These are phyloP conservation scores for Dromas ardeola DNA, from an alignment of 2,113 vertebrate species.

Conservation along the genomic window DNA sequence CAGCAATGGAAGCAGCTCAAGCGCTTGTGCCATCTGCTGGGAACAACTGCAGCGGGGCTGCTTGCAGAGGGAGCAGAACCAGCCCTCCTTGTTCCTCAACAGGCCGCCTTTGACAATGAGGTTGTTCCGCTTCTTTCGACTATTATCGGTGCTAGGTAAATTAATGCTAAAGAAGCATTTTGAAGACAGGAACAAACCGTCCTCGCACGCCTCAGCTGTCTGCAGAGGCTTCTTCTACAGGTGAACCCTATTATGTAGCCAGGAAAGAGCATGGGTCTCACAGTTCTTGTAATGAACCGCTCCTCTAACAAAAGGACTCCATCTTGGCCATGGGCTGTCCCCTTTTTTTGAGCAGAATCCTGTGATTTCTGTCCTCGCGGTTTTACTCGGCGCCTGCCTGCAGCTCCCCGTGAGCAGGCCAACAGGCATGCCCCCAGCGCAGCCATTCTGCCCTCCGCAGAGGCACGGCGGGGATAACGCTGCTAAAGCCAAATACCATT, in stretches of 20 bases:
- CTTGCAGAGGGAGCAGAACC: not conserved
- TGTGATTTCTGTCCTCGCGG: accelerated
- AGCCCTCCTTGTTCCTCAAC: not conserved
- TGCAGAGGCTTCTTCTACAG: not conserved
- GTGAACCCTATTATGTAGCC: not conserved
- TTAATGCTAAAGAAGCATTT: not conserved
- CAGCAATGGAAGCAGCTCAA: not conserved
- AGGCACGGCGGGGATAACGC: accelerated
- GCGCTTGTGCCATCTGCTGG: conserved; percentile 37
- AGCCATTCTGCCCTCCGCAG: not conserved
- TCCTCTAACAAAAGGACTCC: accelerated
- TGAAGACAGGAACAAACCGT: not conserved
- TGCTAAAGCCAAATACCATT: not conserved
- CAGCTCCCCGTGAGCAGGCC: not conserved
- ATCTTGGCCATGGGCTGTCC: not conserved
- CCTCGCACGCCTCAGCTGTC: not conserved
- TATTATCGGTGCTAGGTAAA: not conserved
- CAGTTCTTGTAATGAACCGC: not conserved
- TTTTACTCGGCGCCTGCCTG: not conserved
- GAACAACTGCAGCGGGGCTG: not conserved
- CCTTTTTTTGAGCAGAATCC: not conserved
- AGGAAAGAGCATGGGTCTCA: not conserved
- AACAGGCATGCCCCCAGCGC: accelerated
- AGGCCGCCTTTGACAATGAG: not conserved
- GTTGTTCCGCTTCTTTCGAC: not conserved